A percentile compares a stretch with the other conserved stretches of the same genome.
Conservation (phyloP, 2,888 invertebrate species). For the Euplagia quadripunctaria region DNA sequence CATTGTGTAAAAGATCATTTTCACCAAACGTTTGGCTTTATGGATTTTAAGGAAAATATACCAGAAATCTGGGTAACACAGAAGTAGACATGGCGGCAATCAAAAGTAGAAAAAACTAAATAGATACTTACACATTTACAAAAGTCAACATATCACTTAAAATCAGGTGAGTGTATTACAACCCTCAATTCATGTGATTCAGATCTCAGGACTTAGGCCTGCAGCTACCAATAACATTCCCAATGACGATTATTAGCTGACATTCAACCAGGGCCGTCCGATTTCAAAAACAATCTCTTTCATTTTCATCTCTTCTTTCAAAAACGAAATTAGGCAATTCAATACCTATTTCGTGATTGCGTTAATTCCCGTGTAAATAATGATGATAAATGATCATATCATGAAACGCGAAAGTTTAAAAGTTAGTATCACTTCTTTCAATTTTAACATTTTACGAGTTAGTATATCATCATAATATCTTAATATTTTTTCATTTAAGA, state of each 20-base stretch:
- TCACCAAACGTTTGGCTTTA: too few species aligned
- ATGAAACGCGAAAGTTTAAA: too few species aligned
- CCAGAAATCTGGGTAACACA: too few species aligned
- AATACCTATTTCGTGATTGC: too few species aligned
- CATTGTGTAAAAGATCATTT: not conserved
- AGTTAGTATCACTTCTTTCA: too few species aligned
- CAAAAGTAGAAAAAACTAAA: not conserved
- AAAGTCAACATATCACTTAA: not conserved
- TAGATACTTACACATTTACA: not conserved
- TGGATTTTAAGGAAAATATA: too few species aligned
- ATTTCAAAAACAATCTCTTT: not conserved
- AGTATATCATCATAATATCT: slow-evolving; percentile 8
- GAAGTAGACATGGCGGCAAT: too few species aligned
- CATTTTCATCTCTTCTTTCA: not conserved
- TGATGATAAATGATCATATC: too few species aligned
- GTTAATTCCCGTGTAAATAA: too few species aligned
- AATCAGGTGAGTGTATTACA: slow-evolving; percentile 60
- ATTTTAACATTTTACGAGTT: not conserved
- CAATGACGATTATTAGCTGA: slow-evolving; percentile 55
- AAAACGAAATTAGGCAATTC: too few species aligned
- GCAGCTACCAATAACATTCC: slow-evolving; percentile 58
- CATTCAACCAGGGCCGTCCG: slow-evolving; percentile 55
- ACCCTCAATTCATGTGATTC: slow-evolving; percentile 69
- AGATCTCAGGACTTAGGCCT: slow-evolving; percentile 66
- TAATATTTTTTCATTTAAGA: slow-evolving; percentile 9